These are phyloP conservation scores for Piprites chloris DNA, from an alignment of 2,113 vertebrate genomes.

Conservation along the genomic window DNA sequence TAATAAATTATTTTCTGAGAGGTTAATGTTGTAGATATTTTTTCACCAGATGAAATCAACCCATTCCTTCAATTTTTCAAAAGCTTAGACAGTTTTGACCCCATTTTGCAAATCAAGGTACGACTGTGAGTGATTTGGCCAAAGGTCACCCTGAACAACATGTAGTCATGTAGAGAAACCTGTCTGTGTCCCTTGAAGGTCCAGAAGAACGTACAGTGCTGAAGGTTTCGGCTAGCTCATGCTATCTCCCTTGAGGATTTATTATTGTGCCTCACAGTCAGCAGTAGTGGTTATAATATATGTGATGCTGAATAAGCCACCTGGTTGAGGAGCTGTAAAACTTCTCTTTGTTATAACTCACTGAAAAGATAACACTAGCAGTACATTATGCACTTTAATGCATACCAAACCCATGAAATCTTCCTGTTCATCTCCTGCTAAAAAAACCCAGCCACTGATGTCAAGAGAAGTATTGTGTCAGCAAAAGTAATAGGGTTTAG, in stretches of 20 bases:
- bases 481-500: not conserved
- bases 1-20: not conserved
- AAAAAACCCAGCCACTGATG: not conserved
- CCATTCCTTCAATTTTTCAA: not conserved
- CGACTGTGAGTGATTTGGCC: not conserved
- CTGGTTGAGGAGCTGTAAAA: slow-evolving; percentile 16
- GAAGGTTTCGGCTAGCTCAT: not conserved
- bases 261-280: not conserved
- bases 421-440: not conserved
- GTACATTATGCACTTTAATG: not conserved
- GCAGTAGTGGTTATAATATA: slow-evolving; percentile 1
- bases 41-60: not conserved
- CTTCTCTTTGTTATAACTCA: slow-evolving; percentile 35
- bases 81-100: not conserved
- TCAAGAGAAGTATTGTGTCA: not conserved
- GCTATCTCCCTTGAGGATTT: slow-evolving; percentile 14
- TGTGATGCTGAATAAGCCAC: slow-evolving; percentile 42
- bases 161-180: not conserved
- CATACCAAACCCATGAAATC: slow-evolving; percentile 16
- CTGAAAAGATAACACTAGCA: slow-evolving; percentile 19
- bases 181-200: not conserved
- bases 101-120: not conserved
- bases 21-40: not conserved
- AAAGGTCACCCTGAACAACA: not conserved
- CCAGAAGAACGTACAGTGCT: not conserved